Conservation (phyloP, 2,797 vertebrate genomes). For the Falco naumanni region DNA sequence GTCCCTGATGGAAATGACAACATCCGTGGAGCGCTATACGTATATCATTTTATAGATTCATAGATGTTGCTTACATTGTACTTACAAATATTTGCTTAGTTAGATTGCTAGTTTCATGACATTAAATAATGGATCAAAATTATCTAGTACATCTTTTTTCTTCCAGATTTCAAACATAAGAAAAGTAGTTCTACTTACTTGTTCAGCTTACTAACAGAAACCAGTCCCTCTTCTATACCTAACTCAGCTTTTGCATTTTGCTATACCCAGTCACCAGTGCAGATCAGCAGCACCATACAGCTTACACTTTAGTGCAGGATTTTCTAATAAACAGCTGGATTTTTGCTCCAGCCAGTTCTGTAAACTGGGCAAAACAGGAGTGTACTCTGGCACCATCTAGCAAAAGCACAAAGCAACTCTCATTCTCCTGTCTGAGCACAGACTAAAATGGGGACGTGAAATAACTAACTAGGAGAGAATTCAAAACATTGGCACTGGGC, state of each 20-base stretch:
- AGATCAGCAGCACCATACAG: background rate
- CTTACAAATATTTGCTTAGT: background rate
- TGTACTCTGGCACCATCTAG: conserved; percentile 55
- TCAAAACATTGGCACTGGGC: background rate
- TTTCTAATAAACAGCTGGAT: background rate
- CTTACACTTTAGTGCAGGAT: background rate
- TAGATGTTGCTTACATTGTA: background rate
- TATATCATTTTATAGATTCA: background rate
- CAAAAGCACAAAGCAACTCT: background rate
- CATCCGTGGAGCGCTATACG: background rate
- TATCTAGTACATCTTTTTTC: background rate
- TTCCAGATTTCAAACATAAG: background rate
- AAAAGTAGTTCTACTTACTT: background rate
- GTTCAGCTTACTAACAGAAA: background rate
- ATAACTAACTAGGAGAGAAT: background rate
- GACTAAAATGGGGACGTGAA: background rate
- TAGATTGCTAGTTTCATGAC: background rate
- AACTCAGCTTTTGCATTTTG: background rate
- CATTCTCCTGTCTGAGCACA: background rate
- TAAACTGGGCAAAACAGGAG: background rate
- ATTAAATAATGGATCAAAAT: background rate
- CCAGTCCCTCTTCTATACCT: background rate
- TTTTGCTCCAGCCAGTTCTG: background rate
- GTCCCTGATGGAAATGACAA: background rate
- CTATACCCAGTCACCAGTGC: background rate